Base-by-base conservation (phyloP, 2,797 vertebrate species). In the Leucoraja ocellata region DNA sequence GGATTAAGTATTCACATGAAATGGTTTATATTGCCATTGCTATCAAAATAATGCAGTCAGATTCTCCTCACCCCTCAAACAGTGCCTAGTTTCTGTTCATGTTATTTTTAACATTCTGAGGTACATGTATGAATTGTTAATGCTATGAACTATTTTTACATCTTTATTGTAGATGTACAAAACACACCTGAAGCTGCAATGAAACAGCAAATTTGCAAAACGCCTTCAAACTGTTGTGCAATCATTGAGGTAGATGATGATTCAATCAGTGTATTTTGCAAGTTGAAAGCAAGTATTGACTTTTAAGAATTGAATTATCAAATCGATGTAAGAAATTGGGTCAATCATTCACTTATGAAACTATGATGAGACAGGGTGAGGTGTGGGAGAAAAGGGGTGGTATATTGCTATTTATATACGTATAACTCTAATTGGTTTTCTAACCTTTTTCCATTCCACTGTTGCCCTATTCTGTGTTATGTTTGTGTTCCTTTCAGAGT, bases 391-490 rank as follows among this genome's bases (percentile, higher is more conserved):
- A 16, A 9, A 73, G 71, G 71, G 71, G 18, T 21, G 71, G 71
- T 73, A 73, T 80, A 76, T 63, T 88, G n/a, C 58, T 92, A 79
- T 94, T 81, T 81, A 80, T 91, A 93, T 32, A 46, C 71, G 54
- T 93, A 68, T 63, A 92, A 74, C 16, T 73, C n/a, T n/a, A 21
- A 36, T 91, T 74, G 63, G 81, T 91, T 77, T 93, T 71, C 76
- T 61, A 65, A 83, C 63, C 28, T 63, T 91, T 84, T 73, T 71
- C 91, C 90, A 93, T 93, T 93, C 93, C 93, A 94, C 93, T 68
- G 93, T 93, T 77, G 32, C 36, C 61, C 93, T 93, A 78, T 39
- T 93, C 81, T 93, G 93, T 80, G 77, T 74, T 93, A 76, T 93
- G 54, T 90, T 93, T 93, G 84, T 91, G 91, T 94, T 61, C 13